These are phyloP conservation scores for Neomicropteryx cornuta DNA, from an alignment of 1,140 invertebrate genomes.

Conservation along the genomic window DNA sequence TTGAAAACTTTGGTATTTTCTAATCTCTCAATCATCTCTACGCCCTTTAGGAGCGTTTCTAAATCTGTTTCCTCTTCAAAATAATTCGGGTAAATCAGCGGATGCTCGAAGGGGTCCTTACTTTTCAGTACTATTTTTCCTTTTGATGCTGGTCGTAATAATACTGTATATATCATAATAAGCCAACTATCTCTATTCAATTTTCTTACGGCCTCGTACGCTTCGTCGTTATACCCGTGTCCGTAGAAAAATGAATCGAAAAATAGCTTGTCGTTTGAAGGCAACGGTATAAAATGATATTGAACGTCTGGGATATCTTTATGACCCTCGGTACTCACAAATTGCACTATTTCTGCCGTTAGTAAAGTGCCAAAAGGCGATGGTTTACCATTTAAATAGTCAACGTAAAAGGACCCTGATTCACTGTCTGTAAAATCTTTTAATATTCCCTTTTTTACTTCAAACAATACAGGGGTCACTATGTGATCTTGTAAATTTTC, in stretches of 20 bases:
- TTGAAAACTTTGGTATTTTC: slow-evolving; percentile 35
- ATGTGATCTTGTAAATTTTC: slow-evolving; percentile 55
- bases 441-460: slow-evolving; percentile 12
- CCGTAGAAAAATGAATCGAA: too few species aligned
- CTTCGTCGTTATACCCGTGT: slow-evolving; percentile 5
- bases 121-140: slow-evolving; percentile 45
- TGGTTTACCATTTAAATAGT: slow-evolving; percentile 16
- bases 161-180: slow-evolving; percentile 26
- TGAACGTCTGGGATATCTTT: slow-evolving; percentile 19
- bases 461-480: slow-evolving; percentile 20
- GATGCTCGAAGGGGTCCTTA: slow-evolving; percentile 45
- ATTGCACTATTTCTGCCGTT: slow-evolving; percentile 18
- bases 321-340: slow-evolving; percentile 18
- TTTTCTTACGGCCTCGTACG: background rate
- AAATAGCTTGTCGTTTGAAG: slow-evolving; percentile 13
- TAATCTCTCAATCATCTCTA: slow-evolving; percentile 36
- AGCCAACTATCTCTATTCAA: slow-evolving; percentile 27
- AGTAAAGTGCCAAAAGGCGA: slow-evolving; percentile 14
- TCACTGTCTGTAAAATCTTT: slow-evolving; percentile 12
- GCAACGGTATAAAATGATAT: slow-evolving; percentile 18
- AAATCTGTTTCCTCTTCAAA: slow-evolving; percentile 46
- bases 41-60: slow-evolving; percentile 38
- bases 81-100: slow-evolving; percentile 56
- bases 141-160: slow-evolving; percentile 44
- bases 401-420: slow-evolving; percentile 9